Conservation (phyloP, 1,140 invertebrate genomes). For the Centruroides sculpturatus region DNA sequence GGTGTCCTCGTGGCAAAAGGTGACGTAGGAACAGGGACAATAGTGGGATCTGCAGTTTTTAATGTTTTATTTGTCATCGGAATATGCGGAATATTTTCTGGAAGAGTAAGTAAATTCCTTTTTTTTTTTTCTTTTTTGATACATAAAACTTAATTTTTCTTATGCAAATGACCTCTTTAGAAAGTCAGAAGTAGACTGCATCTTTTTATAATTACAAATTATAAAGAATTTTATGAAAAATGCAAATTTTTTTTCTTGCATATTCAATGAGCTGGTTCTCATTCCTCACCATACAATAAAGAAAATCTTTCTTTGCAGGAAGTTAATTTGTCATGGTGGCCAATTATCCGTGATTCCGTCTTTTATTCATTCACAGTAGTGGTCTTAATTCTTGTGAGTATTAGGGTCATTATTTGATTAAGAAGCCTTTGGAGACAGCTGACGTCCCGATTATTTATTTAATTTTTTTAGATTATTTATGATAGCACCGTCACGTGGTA, state of each 20-base stretch:
- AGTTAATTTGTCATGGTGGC: constrained; percentile 25
- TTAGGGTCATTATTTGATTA: neutral
- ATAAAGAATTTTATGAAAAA: too few species aligned
- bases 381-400: constrained; percentile 30
- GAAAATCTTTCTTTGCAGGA: constrained; percentile 2
- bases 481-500: constrained; percentile 23
- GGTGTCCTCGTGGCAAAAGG: constrained; percentile 27
- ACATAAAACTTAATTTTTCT: too few species aligned
- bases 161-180: too few species aligned
- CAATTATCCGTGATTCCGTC: constrained; percentile 32
- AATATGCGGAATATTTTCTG: constrained; percentile 26
- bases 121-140: too few species aligned
- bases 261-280: too few species aligned
- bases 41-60: constrained; percentile 30
- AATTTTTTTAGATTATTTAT: constrained; percentile 20
- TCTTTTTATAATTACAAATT: too few species aligned
- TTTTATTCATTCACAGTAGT: constrained; percentile 33
- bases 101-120: constrained; percentile 20
- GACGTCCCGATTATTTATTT: too few species aligned
- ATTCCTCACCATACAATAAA: too few species aligned
- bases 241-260: too few species aligned
- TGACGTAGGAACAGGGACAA: constrained; percentile 27
- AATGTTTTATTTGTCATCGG: constrained; percentile 30
- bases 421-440: neutral
- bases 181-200: too few species aligned